Conservation (phyloP, 2,113 vertebrate species). For the Xyrauchen texanus region DNA sequence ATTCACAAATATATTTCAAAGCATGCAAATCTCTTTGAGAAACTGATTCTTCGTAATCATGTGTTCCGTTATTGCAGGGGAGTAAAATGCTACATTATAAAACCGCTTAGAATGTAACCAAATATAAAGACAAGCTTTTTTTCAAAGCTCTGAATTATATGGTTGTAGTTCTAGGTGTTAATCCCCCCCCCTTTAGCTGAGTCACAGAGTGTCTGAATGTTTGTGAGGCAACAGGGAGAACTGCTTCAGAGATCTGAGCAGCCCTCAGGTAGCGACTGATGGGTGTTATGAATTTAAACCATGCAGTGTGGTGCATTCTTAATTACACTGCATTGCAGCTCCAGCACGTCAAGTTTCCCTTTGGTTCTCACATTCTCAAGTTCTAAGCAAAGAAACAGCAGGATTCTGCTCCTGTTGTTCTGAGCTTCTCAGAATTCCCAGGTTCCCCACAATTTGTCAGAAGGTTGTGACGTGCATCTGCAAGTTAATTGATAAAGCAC, state of each 20-base stretch:
- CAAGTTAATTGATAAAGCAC: conserved; percentile 17
- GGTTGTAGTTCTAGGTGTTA: neutral
- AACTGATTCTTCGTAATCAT: conserved; percentile 2
- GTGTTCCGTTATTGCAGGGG: neutral
- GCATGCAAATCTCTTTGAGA: neutral
- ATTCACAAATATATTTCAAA: conserved; percentile 12
- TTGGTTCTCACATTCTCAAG: conserved; percentile 29
- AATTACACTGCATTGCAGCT: conserved; percentile 48
- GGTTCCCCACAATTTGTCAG: conserved; percentile 29
- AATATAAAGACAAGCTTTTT: conserved; percentile 4
- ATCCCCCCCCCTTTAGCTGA: neutral
- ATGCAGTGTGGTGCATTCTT: conserved; percentile 28
- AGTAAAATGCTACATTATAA: conserved; percentile 24
- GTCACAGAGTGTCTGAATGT: conserved; percentile 15
- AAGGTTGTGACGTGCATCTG: conserved; percentile 7
- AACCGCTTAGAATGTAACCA: conserved; percentile 12
- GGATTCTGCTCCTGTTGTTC: conserved; percentile 26
- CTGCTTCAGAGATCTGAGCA: conserved; percentile 3
- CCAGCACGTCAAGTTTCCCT: conserved; percentile 13
- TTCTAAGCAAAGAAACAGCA: conserved; percentile 4
- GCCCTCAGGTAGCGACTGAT: conserved; percentile 22
- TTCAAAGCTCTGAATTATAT: neutral
- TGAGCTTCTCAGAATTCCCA: conserved; percentile 9
- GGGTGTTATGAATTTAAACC: conserved; percentile 37
- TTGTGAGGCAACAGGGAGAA: neutral